phyloP scores from a whole-genome alignment of 2,797 vertebrate genomes.

The Sphaeramia orbicularis region DNA sequence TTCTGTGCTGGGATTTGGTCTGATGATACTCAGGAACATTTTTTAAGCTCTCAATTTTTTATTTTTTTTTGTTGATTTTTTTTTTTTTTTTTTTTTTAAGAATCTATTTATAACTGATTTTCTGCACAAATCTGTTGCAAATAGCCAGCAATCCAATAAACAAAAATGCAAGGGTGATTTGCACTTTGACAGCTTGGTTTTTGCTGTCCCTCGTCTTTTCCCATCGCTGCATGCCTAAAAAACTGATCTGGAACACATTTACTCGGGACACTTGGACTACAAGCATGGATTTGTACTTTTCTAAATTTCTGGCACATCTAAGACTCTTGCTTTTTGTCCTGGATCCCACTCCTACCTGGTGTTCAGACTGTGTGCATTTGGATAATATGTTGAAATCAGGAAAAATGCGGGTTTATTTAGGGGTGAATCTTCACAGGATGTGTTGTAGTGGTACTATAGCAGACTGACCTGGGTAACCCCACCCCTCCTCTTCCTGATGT shows the following conservation, averaged over 20 bases:
- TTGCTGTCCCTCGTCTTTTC: conserved; percentile 16
- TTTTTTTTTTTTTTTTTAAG: conserved; percentile 6
- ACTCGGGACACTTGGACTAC: conserved; percentile 6
- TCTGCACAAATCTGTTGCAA: conserved; percentile 13
- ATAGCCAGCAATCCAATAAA: conserved; percentile 3
- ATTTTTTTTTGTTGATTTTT: background rate
- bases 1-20: conserved; percentile 19
- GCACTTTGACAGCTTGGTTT: conserved; percentile 23
- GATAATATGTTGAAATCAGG: background rate
- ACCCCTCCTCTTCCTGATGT: background rate
- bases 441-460: background rate
- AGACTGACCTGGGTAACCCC: background rate
- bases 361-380: background rate
- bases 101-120: background rate
- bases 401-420: background rate
- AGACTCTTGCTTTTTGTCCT: conserved; percentile 8
- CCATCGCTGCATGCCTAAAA: conserved; percentile 32
- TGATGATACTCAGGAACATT: conserved; percentile 59
- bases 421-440: background rate
- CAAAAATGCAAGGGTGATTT: conserved; percentile 21
- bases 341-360: background rate
- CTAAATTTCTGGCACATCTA: background rate
- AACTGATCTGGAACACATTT: background rate
- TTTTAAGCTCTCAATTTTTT: conserved; percentile 1
- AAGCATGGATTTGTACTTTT: conserved; percentile 31